Evolutionary conservation across 1,140 invertebrate species (phyloP).

Genomic region (Trachymyrmex cornetzi): DNA sequence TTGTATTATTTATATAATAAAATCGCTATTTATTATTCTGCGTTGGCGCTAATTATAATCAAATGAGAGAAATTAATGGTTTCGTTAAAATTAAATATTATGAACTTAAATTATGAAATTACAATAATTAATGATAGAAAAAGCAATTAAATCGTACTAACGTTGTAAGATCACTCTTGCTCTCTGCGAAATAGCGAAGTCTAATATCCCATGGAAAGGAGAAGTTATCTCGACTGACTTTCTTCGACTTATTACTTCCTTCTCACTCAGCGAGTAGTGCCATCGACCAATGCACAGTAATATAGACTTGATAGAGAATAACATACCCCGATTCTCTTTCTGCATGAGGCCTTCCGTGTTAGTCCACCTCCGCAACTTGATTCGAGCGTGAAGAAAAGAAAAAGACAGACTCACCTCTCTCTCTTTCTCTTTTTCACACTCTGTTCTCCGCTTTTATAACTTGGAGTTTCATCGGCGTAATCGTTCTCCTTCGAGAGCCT

Average conservation of each 20-base stretch:
- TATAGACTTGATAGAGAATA: constrained; percentile 72
- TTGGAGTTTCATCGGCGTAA: constrained; percentile 55
- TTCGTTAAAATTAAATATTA: constrained; percentile 18
- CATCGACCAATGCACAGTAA: constrained; percentile 68
- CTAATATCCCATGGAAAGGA: constrained; percentile 35
- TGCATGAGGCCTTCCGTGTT: constrained; percentile 70
- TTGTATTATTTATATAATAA: background rate
- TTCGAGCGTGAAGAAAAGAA: constrained; percentile 20
- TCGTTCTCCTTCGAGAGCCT: constrained; percentile 51
- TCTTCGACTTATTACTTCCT: constrained; percentile 42
- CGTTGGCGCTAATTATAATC: background rate
- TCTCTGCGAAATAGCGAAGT: background rate
- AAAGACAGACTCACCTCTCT: background rate
- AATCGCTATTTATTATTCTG: background rate
- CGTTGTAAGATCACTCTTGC: constrained; percentile 14
- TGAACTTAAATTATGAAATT: background rate
- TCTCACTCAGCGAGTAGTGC: constrained; percentile 51
- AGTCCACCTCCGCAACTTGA: constrained; percentile 48
- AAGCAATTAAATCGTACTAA: constrained; percentile 1
- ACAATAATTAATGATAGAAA: constrained; percentile 8
- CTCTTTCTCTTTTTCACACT: constrained; percentile 50
- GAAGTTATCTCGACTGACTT: constrained; percentile 57
- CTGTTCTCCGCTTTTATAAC: constrained; percentile 50
- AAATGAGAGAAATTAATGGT: constrained; percentile 21
- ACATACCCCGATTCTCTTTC: constrained; percentile 67